These are phyloP conservation scores for Camelus bactrianus DNA, from an alignment of 2,113 vertebrate genomes.

Conservation along the genomic window DNA sequence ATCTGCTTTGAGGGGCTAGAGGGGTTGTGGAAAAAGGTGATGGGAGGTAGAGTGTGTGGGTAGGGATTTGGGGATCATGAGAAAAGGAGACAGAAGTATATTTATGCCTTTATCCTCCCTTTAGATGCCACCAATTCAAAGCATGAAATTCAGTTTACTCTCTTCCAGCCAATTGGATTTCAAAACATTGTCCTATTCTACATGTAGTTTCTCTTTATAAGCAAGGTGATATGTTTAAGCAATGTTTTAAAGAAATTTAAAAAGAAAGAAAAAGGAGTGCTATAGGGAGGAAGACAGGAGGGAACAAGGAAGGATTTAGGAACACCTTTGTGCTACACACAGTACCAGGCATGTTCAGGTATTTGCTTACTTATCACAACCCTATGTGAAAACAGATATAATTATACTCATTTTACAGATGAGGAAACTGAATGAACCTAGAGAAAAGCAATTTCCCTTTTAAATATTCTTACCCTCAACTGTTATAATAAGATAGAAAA, in stretches of 20 bases:
- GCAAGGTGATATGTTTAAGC: not conserved
- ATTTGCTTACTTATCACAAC: not conserved
- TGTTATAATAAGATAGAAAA: slow-evolving; percentile 36
- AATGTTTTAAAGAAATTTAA: not conserved
- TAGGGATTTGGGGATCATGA: not conserved
- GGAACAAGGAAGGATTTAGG: not conserved
- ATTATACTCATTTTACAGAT: not conserved
- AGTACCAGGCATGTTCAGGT: not conserved
- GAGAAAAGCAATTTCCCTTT: slow-evolving; percentile 17
- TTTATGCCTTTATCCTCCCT: not conserved
- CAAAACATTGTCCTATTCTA: not conserved
- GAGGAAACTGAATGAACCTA: slow-evolving; percentile 5
- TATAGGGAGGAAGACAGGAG: not conserved
- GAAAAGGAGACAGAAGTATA: not conserved
- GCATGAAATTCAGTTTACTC: not conserved
- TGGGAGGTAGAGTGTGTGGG: not conserved
- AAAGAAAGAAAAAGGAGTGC: not conserved
- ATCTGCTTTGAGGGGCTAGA: not conserved
- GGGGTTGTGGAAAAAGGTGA: not conserved
- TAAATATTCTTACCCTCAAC: not conserved
- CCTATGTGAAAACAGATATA: not conserved
- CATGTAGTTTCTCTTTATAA: slow-evolving; percentile 9
- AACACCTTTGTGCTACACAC: not conserved
- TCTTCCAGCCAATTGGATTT: not conserved
- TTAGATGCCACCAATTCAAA: not conserved